Evolutionary conservation across 1,140 invertebrate species (phyloP), one percentile per base, ranked within the genome.

Genomic region (Eubasilissa regina): DNA sequence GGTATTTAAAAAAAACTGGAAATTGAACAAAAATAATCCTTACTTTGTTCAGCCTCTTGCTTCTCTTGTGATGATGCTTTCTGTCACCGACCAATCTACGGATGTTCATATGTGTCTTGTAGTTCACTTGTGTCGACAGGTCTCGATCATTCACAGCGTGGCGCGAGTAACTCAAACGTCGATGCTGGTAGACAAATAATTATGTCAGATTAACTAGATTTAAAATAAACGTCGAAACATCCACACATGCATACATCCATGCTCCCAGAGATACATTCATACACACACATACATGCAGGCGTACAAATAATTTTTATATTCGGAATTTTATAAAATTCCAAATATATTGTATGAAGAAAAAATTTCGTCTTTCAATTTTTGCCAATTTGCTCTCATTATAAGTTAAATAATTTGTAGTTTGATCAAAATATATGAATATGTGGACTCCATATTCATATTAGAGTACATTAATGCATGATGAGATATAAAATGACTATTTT

Each of bases 91-190:
- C 93, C 87, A 97, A 91, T 17, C 95, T 91, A 60, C 96, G 91
- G 84, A 97, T 96, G 85, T 97, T 97, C 92, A 97, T 94, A 87
- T 97, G 95, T 88, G 96, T 95, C 86, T 94, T 94, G 87, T 97
- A 97, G 89, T 97, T 97, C 84, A 97, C 94, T 89, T 94, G 94
- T 21, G 94, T 96, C 51, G 94, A 93, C 80, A 97, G 89, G 87
- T 97, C 96, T 56, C 94, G 91, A 86, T 97, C 96, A 85, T 96
- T 93, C 55, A 97, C 95, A 70, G 96, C 95, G 86, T 97, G 95
- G 78, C 96, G 91, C 85, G 95, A 97, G 90, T 97, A 97, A 88
- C 95, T 97, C 78, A 97, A 89, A 79, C 95, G 92, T 73, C 96
- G 94, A 88, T 96, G 95, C 95, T 97, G 89, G 78, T 90, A 91